Base-by-base conservation (phyloP, 1,140 invertebrate genomes). In the Lasioglossum albipes region DNA sequence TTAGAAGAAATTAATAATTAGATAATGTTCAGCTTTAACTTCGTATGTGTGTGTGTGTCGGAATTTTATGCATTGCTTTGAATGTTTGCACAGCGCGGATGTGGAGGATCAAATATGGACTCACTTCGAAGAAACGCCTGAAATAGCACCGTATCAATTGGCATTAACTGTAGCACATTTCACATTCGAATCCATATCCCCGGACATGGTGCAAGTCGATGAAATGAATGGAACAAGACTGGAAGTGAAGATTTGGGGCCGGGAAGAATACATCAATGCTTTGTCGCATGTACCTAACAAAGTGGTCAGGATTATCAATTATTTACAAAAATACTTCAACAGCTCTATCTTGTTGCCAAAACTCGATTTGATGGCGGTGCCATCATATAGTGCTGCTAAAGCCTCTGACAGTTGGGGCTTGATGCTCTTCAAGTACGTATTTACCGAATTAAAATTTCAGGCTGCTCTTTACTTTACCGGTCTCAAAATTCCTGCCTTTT, bases 71-170 rank as follows among this genome's bases (percentile, higher is more conserved):
- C 27, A 27, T 27, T 27, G 27, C 27, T 27, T 27, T 27, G 27
- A 27, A 27, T 42, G 70, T 41, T 45, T n/a, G 6, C 1, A 12
- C 77, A 72, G 16, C 74, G 93, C 89, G 41, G 93, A 87, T 7
- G 91, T 94, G 27, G 90, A 93, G 0, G 88, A 94, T 27, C 94
- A 95, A 88, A 94, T 96, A 2, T 94, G 95, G 87, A 96, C 96
- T 87, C 92, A 95, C 76, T 98, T 97, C 87, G 94, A 95, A 77
- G 94, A 93, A 75, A 97, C 96, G 0, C 96, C 96, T 1, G 94
- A 95, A 49, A 98, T 98, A 95, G 96, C 97, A 3, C 97, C 97
- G 0, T 98, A 97, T 90, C 95, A 97, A 0, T 90, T 98, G n/a
- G 97, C 96, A 0, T 94, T 98, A 74, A 94, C 97, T 27, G 95